Evolutionary conservation across 1,140 invertebrate species (phyloP), one percentile per base, ranked within the genome.

Genomic region (Mamestra configurata): DNA sequence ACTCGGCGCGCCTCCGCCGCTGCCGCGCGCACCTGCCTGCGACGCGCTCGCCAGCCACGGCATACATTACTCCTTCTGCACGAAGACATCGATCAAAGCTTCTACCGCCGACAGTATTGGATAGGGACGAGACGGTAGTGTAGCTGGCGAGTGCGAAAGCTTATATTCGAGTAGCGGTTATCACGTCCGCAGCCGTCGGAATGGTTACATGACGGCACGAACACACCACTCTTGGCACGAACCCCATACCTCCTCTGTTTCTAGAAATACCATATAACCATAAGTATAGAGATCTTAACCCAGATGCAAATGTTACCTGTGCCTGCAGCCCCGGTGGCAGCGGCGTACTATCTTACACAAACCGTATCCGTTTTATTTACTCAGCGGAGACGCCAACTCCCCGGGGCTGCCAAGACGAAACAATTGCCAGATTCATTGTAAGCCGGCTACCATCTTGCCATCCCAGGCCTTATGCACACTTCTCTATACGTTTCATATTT

Each of bases 221-320:
- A 98, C 18, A 97, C 98, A 18, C 94, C 99, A 6, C 98, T 99
- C 95, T 99, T 98, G 98, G 98, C 98, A 13, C 97, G 40, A 70
- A 79, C 70, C 20, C 43, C 22, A 43, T 59, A 59, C 13, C 72
- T 59, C 31, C 37, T 57, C 72, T 20, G 20, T 59, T 46, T 75
- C 72, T 53, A 71, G 37, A 59, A 49, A 71, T 55, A 22, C 27
- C 35, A 53, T 43, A 55, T 15, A 31, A 22, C 27, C 35, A 53
- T 43, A 55, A 20, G 46, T 77, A 77, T 31, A 35, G 46, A 66
- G 22, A 49, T 77, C 75, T 77, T 77, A 53, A 77, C 75, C 43
- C 27, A 64, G 27, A 77, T 66, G 24, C 18, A 37, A 73, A 73
- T 57, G 31, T 40, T 53, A 59, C 11, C 5, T n/a, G 8, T 27